Evolutionary conservation across 2,797 vertebrate species (phyloP).

Genomic region (Meriones psammophilus): DNA sequence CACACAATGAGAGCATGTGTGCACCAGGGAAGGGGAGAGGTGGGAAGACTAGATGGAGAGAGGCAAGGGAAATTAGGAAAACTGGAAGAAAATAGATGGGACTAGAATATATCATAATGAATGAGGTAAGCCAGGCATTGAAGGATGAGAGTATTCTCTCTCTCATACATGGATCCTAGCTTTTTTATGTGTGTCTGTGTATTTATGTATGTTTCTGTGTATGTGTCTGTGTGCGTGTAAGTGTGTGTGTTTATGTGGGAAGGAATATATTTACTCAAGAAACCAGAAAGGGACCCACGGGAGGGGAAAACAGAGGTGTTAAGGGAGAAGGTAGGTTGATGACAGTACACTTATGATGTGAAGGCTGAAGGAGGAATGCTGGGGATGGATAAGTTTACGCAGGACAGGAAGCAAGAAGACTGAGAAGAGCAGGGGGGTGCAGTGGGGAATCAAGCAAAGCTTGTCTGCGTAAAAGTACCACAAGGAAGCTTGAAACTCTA

Average conservation of each 20-base stretch:
- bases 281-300: neutral
- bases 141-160: neutral
- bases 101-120: neutral
- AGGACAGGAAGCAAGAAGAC: neutral
- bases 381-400: too few relatives aligned
- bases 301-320: neutral
- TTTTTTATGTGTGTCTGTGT: neutral
- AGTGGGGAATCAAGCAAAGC: too few relatives aligned
- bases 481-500: neutral
- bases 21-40: neutral
- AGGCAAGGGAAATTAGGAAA: neutral
- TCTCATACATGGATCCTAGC: neutral
- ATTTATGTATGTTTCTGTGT: rapidly evolving
- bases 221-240: neutral
- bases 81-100: neutral
- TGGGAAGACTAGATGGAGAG: neutral
- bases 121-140: neutral
- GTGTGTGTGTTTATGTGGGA: neutral
- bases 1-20: neutral
- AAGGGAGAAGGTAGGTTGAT: too few relatives aligned
- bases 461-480: neutral
- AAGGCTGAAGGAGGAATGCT: neutral
- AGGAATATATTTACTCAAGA: neutral
- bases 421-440: too few relatives aligned
- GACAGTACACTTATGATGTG: neutral